Base-by-base conservation (phyloP, 2,113 vertebrate species). In the Corvus hawaiiensis region DNA sequence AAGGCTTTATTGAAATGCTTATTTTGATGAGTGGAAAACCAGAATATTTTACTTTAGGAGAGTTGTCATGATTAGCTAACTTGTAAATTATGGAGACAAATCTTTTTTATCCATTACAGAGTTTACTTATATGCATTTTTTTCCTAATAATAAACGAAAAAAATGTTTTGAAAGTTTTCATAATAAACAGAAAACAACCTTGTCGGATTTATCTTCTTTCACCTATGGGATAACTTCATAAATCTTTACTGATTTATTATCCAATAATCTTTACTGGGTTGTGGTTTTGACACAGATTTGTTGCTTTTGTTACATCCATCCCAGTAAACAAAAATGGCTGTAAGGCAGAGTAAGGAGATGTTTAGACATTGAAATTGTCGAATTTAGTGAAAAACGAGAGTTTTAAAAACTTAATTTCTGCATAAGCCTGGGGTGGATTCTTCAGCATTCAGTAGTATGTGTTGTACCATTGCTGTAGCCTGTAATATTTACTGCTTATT, bases 311-410 rank as follows among this genome's bases (percentile, higher is more conserved):
- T 49, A 39, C n/a, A 82, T 77, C 73, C 48, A 77, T 32, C 69
- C 44, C 89, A 76, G 46, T 59, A 35, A 81, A 61, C 41, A 91
- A 6, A 92, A 96, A 89, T 73, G 74, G 52, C 62, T 78, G 81
- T 81, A 92, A 86, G 89, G 92, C 82, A 95, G 67, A 51, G 52
- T 79, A 87, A 76, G 55, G 27, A 61, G 27, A 59, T 92, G 69
- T 89, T 95, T 76, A 97, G 92, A 93, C 74, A 96, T 44, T 86
- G 92, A 83, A 96, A 93, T 81, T 78, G 87, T 89, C 95, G 83
- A 87, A 94, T 96, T 82, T 94, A 90, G 76, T 95, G 93, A 95
- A 96, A 97, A 97, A 96, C 84, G 58, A 80, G 89, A 91, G 92
- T 92, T 96, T 95, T 84, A 93, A 94, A 94, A 51, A 75, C 78